Evolutionary conservation across 2,888 invertebrate genomes (phyloP).

Genomic region (Plebejus argus): DNA sequence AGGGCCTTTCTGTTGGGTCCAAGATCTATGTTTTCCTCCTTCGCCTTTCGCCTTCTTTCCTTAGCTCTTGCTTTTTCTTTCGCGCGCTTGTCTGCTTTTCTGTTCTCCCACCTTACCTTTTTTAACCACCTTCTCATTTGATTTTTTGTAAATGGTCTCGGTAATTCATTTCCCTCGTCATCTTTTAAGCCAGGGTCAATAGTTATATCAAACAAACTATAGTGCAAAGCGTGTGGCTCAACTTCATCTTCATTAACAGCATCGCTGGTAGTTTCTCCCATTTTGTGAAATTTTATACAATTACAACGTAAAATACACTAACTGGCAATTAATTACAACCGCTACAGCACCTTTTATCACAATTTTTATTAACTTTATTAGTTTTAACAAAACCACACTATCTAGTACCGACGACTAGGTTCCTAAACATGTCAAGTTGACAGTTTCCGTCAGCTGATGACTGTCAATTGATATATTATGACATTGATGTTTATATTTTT

Average conservation of each 20-base stretch:
- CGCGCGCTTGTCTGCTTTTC: slow-evolving; percentile 85
- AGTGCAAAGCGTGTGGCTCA: slow-evolving; percentile 53
- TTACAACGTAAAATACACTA: background rate
- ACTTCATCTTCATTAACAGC: slow-evolving; percentile 34
- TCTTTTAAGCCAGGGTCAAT: slow-evolving; percentile 74
- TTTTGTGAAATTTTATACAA: slow-evolving; percentile 25
- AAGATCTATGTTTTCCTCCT: slow-evolving; percentile 85
- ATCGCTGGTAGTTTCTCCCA: slow-evolving; percentile 34
- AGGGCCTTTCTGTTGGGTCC: slow-evolving; percentile 91
- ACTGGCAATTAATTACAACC: background rate
- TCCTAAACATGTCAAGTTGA: background rate
- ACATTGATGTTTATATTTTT: background rate
- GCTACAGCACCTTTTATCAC: background rate
- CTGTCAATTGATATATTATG: too few relatives aligned
- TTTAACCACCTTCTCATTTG: slow-evolving; percentile 85
- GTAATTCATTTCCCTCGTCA: slow-evolving; percentile 67
- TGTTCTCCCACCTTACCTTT: slow-evolving; percentile 86
- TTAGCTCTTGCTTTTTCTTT: slow-evolving; percentile 87
- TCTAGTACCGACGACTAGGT: background rate
- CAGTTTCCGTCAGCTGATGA: background rate
- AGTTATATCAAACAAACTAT: slow-evolving; percentile 65
- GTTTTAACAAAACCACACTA: background rate
- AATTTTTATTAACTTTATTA: background rate
- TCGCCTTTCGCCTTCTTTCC: slow-evolving; percentile 85
- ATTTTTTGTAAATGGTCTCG: slow-evolving; percentile 80